These are phyloP conservation scores for Oostethus manadensis DNA, from an alignment of 2,113 vertebrate species.

Conservation along the genomic window DNA sequence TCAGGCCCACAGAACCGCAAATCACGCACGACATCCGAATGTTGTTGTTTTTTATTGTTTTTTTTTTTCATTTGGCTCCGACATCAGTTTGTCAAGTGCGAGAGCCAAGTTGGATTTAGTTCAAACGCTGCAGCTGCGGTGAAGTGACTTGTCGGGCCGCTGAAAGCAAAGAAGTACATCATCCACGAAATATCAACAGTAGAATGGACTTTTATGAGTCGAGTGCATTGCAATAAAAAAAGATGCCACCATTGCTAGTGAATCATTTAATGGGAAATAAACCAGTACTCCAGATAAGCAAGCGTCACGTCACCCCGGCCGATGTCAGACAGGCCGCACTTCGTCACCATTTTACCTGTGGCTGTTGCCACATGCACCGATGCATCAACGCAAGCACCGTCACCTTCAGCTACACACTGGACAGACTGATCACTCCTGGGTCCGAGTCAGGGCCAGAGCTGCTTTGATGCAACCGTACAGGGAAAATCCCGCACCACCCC, in stretches of 20 bases:
- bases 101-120: slow-evolving; percentile 12
- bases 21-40: slow-evolving; percentile 6
- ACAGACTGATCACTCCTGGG: slow-evolving; percentile 22
- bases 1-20: slow-evolving; percentile 22
- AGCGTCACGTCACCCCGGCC: slow-evolving; percentile 8
- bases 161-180: neutral
- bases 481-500: slow-evolving; percentile 32
- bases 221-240: neutral
- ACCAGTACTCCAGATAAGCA: neutral
- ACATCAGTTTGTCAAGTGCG: slow-evolving; percentile 25
- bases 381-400: neutral
- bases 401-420: slow-evolving; percentile 17
- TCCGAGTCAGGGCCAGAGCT: slow-evolving; percentile 24
- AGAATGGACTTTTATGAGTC: slow-evolving; percentile 6
- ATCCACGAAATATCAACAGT: slow-evolving; percentile 4
- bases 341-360: slow-evolving; percentile 15
- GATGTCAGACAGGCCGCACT: slow-evolving; percentile 7
- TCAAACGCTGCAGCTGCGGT: slow-evolving; percentile 25
- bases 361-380: slow-evolving; percentile 11
- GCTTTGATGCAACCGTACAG: slow-evolving; percentile 45
- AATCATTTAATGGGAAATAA: neutral
- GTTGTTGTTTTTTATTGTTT: slow-evolving; percentile 20
- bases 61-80: slow-evolving; percentile 17
- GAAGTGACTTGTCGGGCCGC: neutral
- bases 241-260: neutral